Conservation (phyloP, 2,113 vertebrate species). For the Spea multiplicata region DNA sequence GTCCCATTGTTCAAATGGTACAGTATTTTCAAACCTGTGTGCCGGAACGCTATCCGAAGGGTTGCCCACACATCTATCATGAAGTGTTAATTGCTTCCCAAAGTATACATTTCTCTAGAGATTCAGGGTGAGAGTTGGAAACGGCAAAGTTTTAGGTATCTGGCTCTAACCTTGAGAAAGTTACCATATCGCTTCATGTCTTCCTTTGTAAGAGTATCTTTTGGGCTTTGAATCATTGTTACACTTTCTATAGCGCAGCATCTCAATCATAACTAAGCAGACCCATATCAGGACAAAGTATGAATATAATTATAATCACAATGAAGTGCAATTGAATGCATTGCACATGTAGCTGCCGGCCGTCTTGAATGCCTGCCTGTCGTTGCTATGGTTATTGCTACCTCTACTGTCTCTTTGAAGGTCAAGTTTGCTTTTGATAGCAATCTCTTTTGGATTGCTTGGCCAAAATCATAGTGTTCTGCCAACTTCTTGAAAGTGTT, state of each 20-base stretch:
- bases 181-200: neutral
- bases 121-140: too few species aligned
- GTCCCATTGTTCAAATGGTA: too few species aligned
- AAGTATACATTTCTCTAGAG: too few species aligned
- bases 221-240: constrained; percentile 6
- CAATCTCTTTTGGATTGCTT: constrained; percentile 43
- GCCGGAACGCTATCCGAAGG: too few species aligned
- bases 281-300: constrained; percentile 31
- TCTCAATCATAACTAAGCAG: constrained; percentile 32
- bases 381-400: constrained; percentile 44
- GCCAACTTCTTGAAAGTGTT: constrained; percentile 47
- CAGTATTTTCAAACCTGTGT: too few species aligned
- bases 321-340: constrained; percentile 44
- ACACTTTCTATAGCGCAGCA: constrained; percentile 11
- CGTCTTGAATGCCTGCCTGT: constrained; percentile 17
- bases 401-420: constrained; percentile 46
- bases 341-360: constrained; percentile 24
- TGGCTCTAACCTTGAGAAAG: constrained; percentile 13
- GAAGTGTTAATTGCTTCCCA: too few species aligned
- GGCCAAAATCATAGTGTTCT: constrained; percentile 34
- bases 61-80: too few species aligned
- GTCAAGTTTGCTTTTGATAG: constrained; percentile 37
- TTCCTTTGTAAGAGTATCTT: constrained; percentile 18
- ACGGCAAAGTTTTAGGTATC: too few species aligned
- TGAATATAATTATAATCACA: constrained; percentile 48